These are phyloP conservation scores for Xestia c-nigrum DNA, from an alignment of 2,888 invertebrate genomes.

Conservation along the genomic window DNA sequence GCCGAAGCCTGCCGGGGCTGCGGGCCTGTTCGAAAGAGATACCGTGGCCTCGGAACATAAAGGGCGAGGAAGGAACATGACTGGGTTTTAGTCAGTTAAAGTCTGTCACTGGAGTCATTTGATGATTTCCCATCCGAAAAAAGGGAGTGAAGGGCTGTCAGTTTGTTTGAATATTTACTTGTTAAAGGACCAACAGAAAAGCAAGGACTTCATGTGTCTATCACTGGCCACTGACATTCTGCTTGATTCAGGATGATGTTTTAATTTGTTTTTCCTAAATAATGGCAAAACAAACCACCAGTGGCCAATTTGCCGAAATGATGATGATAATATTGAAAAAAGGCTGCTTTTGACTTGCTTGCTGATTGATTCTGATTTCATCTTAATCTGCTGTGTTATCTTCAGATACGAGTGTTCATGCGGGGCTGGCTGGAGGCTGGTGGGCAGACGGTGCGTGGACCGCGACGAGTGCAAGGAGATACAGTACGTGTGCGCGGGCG, in stretches of 20 bases:
- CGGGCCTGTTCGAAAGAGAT: no score
- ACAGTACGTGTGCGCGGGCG: constrained; percentile 94
- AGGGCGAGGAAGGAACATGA: no score
- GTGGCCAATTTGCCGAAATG: neutral
- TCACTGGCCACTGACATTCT: neutral
- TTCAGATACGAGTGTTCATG: constrained; percentile 92
- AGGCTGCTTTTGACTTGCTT: neutral
- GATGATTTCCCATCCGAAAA: no score
- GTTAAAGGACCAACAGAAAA: neutral
- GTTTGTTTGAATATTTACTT: neutral
- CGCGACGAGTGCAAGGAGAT: constrained; percentile 95
- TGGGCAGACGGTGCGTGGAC: constrained; percentile 91
- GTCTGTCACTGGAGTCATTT: no score
- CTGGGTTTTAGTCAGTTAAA: no score
- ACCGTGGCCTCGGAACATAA: no score
- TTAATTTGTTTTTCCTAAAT: neutral
- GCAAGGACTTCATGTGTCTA: neutral
- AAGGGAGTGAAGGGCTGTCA: neutral
- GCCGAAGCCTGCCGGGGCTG: no score
- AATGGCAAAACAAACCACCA: neutral
- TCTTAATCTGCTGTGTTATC: neutral
- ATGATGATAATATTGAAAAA: neutral
- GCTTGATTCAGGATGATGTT: neutral
- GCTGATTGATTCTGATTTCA: neutral
- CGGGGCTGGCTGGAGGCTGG: constrained; percentile 94